These are phyloP conservation scores for Isaurus tuberculatus DNA, from an alignment of 92 coral and sea anemone genomes.

Conservation along the genomic window DNA sequence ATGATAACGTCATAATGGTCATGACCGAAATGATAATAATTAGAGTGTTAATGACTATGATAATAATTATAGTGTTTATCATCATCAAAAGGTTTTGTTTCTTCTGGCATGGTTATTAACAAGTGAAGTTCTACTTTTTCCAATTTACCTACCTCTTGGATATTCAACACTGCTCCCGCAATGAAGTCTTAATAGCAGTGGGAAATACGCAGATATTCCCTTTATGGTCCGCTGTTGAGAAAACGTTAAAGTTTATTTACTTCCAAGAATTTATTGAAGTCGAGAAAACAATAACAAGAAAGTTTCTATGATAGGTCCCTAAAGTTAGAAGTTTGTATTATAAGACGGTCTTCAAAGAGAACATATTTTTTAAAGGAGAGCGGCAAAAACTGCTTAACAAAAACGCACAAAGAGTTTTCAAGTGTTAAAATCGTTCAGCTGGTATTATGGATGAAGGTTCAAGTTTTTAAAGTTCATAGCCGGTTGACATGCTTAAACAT, in stretches of 20 bases:
- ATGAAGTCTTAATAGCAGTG: constrained; percentile 6
- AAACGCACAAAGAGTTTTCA: background rate
- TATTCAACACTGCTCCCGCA: constrained; percentile 13
- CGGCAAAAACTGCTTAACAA: too few species aligned
- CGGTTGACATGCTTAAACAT: background rate
- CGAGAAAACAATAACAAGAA: background rate
- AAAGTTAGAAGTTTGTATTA: too few species aligned
- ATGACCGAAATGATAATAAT: background rate
- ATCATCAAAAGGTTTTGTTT: too few species aligned
- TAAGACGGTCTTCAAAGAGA: background rate
- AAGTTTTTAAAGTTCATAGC: background rate
- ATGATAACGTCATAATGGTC: background rate
- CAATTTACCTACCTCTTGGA: constrained; percentile 32
- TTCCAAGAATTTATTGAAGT: background rate
- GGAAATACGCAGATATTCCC: constrained; percentile 36
- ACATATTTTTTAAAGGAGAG: background rate
- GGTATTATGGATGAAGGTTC: too few species aligned
- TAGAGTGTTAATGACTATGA: background rate
- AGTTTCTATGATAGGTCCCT: too few species aligned
- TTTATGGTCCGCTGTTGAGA: constrained; percentile 38
- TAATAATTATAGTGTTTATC: too few species aligned
- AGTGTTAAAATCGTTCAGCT: background rate
- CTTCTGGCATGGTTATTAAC: too few species aligned
- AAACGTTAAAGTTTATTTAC: background rate
- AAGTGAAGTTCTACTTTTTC: background rate